phyloP scores from a whole-genome alignment of 1,140 invertebrate genomes.

The Drosophila asahinai region DNA sequence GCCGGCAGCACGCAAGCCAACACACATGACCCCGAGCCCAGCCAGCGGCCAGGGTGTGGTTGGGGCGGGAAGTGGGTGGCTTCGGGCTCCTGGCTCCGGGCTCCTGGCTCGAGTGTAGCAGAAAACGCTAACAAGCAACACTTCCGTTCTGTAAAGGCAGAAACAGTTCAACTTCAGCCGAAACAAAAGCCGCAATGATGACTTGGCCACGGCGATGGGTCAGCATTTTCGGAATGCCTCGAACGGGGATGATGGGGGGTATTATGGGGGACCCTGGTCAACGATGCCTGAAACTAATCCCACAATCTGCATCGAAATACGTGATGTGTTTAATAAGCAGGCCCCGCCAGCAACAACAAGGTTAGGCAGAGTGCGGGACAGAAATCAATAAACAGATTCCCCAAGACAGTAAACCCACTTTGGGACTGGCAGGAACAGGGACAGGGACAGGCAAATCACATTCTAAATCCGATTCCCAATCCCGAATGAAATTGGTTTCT shows the following conservation, averaged over 20 bases:
- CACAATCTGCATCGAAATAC: slow-evolving; percentile 77
- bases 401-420: slow-evolving; percentile 8
- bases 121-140: slow-evolving; percentile 61
- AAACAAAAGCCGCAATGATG: slow-evolving; percentile 73
- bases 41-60: slow-evolving; percentile 5
- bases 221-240: slow-evolving; percentile 53
- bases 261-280: slow-evolving; percentile 24
- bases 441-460: slow-evolving; percentile 18
- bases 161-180: slow-evolving; percentile 57
- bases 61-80: not conserved
- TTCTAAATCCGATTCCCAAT: slow-evolving; percentile 28
- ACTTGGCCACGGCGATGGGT: slow-evolving; percentile 43
- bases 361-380: not conserved
- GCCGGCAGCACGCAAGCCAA: slow-evolving; percentile 67
- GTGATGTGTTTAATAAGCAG: slow-evolving; percentile 79
- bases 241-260: not conserved
- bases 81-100: not conserved
- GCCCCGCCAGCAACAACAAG: slow-evolving; percentile 2
- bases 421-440: slow-evolving; percentile 11
- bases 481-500: slow-evolving; percentile 42
- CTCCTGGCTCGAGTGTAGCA: slow-evolving; percentile 18
- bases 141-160: slow-evolving; percentile 37
- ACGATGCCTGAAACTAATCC: slow-evolving; percentile 80
- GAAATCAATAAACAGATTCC: slow-evolving; percentile 34
- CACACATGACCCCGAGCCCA: slow-evolving; percentile 55